These are phyloP conservation scores for Antechinus flavipes DNA, from an alignment of 2,113 vertebrate genomes.

Conservation along the genomic window DNA sequence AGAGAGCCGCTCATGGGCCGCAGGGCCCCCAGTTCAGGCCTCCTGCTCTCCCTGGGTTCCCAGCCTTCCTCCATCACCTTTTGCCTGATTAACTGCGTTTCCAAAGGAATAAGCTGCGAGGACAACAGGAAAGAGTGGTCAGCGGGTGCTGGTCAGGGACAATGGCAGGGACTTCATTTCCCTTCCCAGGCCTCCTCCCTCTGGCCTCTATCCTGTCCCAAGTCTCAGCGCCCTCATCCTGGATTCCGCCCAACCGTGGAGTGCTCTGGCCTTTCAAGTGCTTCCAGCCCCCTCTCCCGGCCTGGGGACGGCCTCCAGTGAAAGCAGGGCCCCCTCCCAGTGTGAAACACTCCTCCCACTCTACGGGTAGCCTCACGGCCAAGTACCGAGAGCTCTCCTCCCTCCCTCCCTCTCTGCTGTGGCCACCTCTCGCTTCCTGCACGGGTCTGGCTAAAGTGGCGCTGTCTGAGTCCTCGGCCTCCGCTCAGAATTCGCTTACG, in stretches of 20 bases:
- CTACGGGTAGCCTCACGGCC: background rate
- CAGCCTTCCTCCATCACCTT: constrained; percentile 14
- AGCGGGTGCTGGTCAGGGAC: background rate
- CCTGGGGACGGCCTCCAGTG: no score
- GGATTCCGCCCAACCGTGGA: background rate
- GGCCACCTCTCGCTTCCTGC: no score
- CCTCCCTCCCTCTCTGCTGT: background rate
- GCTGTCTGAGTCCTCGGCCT: background rate
- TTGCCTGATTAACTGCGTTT: background rate
- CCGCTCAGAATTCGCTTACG: background rate
- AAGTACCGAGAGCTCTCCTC: background rate
- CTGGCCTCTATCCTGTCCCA: constrained; percentile 44
- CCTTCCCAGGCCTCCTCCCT: constrained; percentile 41
- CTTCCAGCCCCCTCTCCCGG: no score
- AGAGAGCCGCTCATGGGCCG: no score
- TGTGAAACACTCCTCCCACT: background rate
- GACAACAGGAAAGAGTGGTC: background rate
- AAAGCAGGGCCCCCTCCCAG: no score
- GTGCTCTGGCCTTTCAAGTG: background rate
- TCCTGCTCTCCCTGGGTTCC: background rate
- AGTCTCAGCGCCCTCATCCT: background rate
- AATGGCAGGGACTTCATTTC: constrained; percentile 42
- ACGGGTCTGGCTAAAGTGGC: background rate
- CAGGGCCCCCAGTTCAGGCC: background rate
- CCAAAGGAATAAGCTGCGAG: constrained; percentile 30